Evolutionary conservation across 1,140 invertebrate genomes (phyloP).

Genomic region (Drepana arcuata): DNA sequence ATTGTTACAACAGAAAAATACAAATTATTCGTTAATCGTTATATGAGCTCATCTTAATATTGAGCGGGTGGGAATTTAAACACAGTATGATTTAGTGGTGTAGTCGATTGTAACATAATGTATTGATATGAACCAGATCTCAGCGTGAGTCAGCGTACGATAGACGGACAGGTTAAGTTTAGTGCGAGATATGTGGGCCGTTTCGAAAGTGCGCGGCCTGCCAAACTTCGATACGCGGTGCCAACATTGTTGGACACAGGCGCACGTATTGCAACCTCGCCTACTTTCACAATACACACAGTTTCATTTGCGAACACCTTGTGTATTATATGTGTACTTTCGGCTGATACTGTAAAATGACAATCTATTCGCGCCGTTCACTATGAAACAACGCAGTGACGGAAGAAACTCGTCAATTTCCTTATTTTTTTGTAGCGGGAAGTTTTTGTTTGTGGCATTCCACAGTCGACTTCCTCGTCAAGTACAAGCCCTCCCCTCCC

Average conservation of each 20-base stretch:
- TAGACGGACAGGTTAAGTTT: too few relatives aligned
- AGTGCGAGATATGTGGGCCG: conserved; percentile 29
- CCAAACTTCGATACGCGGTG: conserved; percentile 41
- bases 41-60: too few relatives aligned
- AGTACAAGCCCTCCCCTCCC: conserved; percentile 1
- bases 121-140: too few relatives aligned
- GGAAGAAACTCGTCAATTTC: too few relatives aligned
- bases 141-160: too few relatives aligned
- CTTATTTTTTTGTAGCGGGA: too few relatives aligned
- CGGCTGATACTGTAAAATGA: conserved; percentile 5
- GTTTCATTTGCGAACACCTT: conserved; percentile 13
- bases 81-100: too few relatives aligned
- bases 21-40: too few relatives aligned
- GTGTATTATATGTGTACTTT: background rate
- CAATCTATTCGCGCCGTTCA: conserved; percentile 1
- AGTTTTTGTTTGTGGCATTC: too few relatives aligned
- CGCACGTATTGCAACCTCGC: conserved; percentile 8
- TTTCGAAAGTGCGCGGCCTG: conserved; percentile 46
- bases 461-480: conserved; percentile 3
- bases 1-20: too few relatives aligned
- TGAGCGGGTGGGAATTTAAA: too few relatives aligned
- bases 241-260: conserved; percentile 31
- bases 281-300: conserved; percentile 29
- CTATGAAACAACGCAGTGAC: background rate
- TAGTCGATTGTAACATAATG: too few relatives aligned